Conservation (phyloP, 2,888 invertebrate genomes). For the Hypselothyrea guttata region DNA sequence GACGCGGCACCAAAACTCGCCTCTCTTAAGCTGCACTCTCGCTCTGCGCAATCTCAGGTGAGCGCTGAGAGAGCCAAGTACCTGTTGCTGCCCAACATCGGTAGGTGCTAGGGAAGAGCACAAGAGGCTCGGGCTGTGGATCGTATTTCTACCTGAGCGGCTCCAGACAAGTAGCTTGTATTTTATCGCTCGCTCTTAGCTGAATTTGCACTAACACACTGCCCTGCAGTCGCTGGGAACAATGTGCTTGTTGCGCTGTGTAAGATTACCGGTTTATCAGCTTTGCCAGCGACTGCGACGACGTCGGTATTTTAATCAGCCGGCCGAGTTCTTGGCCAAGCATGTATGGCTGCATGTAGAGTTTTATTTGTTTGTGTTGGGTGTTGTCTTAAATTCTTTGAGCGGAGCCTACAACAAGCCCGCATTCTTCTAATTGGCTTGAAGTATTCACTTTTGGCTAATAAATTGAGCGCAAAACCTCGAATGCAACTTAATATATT, state of each 20-base stretch:
- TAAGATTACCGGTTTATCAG: constrained; percentile 56
- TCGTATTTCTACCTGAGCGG: constrained; percentile 9
- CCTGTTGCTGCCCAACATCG: no score
- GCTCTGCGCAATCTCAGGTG: constrained; percentile 32
- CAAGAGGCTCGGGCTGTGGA: constrained; percentile 38
- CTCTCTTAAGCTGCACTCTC: constrained; percentile 12
- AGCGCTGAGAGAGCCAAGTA: constrained; percentile 4
- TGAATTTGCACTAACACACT: constrained; percentile 14
- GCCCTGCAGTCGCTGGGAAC: constrained; percentile 9
- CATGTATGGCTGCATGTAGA: constrained; percentile 31
- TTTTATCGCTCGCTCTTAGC: not conserved
- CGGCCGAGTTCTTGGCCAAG: constrained; percentile 36
- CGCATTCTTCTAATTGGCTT: no score
- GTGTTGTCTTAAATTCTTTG: constrained; percentile 32
- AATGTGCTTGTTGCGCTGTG: constrained; percentile 28
- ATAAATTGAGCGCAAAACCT: no score
- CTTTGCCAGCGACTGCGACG: constrained; percentile 31
- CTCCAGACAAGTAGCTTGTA: constrained; percentile 4
- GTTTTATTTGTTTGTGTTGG: constrained; percentile 25
- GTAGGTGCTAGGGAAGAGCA: no score
- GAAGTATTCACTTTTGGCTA: no score
- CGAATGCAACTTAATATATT: no score
- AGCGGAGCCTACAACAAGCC: not conserved
- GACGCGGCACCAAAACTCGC: constrained; percentile 2
- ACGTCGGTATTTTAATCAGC: constrained; percentile 46